A percentile compares a stretch with the other conserved stretches of the same genome.
These are phyloP conservation scores for Heliconius eleuchia DNA, from an alignment of 1,140 invertebrate species.

Conservation along the genomic window DNA sequence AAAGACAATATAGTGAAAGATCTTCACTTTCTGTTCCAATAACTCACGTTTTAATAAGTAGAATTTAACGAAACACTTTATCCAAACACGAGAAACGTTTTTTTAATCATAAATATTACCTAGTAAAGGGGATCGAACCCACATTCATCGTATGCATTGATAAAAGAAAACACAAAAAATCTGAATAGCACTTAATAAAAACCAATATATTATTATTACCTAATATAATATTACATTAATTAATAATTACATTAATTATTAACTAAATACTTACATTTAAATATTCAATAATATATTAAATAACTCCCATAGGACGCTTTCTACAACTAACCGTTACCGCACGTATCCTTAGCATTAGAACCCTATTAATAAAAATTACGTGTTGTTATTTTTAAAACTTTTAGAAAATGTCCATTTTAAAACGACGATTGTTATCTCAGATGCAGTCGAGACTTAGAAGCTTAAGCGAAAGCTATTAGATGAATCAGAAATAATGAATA, in stretches of 20 bases:
- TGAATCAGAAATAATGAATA: background rate
- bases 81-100: too few species aligned
- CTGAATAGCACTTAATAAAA: too few species aligned
- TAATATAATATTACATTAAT: background rate
- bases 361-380: background rate
- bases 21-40: too few species aligned
- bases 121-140: too few species aligned
- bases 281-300: background rate
- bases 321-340: background rate
- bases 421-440: background rate
- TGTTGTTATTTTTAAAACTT: background rate
- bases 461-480: background rate
- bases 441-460: background rate
- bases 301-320: constrained; percentile 3
- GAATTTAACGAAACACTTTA: too few species aligned
- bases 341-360: background rate
- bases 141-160: too few species aligned
- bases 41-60: too few species aligned
- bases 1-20: too few species aligned
- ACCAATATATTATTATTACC: too few species aligned
- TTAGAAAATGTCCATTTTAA: constrained; percentile 1
- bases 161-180: too few species aligned
- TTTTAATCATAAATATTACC: too few species aligned
- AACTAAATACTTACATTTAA: background rate
- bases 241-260: too few species aligned